Evolutionary conservation across 2,113 vertebrate species (phyloP).

Genomic region (Bettongia penicillata): DNA sequence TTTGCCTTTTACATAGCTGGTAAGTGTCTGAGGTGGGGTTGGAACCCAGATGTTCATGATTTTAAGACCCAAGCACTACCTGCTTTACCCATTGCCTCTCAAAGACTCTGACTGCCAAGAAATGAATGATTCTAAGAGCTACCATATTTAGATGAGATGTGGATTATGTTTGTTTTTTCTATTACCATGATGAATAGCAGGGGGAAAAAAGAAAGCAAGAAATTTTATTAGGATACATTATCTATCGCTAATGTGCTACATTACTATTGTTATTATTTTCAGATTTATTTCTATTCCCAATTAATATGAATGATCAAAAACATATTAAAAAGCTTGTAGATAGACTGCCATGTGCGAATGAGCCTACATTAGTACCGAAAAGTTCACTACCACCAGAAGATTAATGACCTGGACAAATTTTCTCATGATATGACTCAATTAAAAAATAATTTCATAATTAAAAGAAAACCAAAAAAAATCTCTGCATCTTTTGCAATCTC

Average conservation of each 20-base stretch:
- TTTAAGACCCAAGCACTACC: neutral
- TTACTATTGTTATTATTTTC: constrained; percentile 26
- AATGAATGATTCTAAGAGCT: neutral
- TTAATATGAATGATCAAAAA: neutral
- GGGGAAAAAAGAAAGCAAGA: neutral
- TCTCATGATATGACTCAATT: neutral
- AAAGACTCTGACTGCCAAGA: neutral
- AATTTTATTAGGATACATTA: neutral
- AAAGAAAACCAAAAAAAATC: neutral
- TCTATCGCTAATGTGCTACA: neutral
- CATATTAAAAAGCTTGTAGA: neutral
- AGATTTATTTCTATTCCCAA: constrained; percentile 12
- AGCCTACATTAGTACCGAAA: neutral
- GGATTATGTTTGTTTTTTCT: neutral
- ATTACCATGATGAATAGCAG: neutral
- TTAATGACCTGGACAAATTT: neutral
- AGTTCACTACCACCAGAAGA: neutral
- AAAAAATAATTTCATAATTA: constrained; percentile 9
- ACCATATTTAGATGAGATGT: neutral
- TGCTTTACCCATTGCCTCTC: neutral
- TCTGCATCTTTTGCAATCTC: neutral
- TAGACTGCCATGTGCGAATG: neutral
- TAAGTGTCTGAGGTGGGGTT: neutral
- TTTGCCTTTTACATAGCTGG: neutral
- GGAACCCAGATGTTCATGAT: neutral